A percentile compares a stretch with the other conserved stretches of the same genome.
These are phyloP conservation scores for Aulostomus chinensis DNA, from an alignment of 2,797 vertebrate species.

Conservation along the genomic window DNA sequence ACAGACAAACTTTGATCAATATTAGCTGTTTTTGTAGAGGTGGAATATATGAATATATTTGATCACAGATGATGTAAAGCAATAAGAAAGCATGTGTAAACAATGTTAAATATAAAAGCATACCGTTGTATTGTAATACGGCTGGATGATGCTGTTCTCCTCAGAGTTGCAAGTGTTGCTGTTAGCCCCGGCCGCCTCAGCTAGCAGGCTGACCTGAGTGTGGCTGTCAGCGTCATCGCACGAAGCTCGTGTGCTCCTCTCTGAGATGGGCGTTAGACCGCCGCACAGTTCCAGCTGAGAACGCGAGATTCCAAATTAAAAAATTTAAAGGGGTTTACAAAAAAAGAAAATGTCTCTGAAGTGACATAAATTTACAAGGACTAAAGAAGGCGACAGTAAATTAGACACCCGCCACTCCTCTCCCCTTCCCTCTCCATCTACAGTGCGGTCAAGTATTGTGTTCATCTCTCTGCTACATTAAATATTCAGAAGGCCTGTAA, in stretches of 20 bases:
- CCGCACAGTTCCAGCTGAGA: slow-evolving; percentile 72
- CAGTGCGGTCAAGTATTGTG: slow-evolving; percentile 74
- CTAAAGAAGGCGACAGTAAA: slow-evolving; percentile 56
- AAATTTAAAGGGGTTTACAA: neutral
- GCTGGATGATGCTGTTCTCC: slow-evolving; percentile 48
- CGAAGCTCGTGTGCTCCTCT: slow-evolving; percentile 60
- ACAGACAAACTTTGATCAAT: too few relatives aligned
- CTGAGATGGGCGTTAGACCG: slow-evolving; percentile 66
- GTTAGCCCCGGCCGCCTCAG: slow-evolving; percentile 51
- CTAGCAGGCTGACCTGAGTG: slow-evolving; percentile 66
- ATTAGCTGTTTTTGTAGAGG: too few relatives aligned
- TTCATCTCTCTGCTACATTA: slow-evolving; percentile 76
- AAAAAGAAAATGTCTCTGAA: neutral
- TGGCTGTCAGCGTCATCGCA: slow-evolving; percentile 71
- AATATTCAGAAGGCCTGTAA: slow-evolving; percentile 82
- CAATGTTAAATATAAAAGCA: too few relatives aligned
- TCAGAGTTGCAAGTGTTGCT: slow-evolving; percentile 43
- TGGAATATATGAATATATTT: too few relatives aligned
- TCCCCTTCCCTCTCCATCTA: slow-evolving; percentile 60
- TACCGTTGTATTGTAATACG: slow-evolving; percentile 59
- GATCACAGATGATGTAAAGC: too few relatives aligned
- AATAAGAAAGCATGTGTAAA: too few relatives aligned
- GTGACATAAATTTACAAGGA: slow-evolving; percentile 24
- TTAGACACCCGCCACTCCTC: slow-evolving; percentile 61
- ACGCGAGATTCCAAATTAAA: slow-evolving; percentile 8